A percentile compares a stretch with the other conserved stretches of the same genome.
phyloP scores from a whole-genome alignment of 2,797 vertebrate species.

The Onychomys leucogaster region DNA sequence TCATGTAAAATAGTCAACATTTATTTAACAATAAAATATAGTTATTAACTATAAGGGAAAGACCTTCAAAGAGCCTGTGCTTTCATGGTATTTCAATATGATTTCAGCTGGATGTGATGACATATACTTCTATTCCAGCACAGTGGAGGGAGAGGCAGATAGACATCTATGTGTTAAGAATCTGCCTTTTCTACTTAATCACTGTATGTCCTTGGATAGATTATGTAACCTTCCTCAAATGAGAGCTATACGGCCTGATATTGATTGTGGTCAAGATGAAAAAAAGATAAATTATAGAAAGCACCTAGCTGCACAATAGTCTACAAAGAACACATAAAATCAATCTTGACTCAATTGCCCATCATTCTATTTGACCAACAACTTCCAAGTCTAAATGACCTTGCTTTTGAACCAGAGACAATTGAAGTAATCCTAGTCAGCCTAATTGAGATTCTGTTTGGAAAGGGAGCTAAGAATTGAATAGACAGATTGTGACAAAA shows the following conservation, averaged over 20 bases:
- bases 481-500: background rate
- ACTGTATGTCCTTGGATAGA: slow-evolving; percentile 33
- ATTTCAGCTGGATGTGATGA: background rate
- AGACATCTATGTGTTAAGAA: background rate
- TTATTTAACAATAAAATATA: slow-evolving; percentile 32
- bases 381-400: background rate
- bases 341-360: slow-evolving; percentile 29
- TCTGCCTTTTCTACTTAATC: background rate
- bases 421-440: slow-evolving; percentile 3
- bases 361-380: slow-evolving; percentile 50
- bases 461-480: background rate
- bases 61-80: background rate
- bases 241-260: background rate
- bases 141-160: too few relatives aligned
- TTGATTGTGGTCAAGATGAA: slow-evolving; percentile 42
- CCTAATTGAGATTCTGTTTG: background rate
- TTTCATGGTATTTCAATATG: background rate
- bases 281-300: slow-evolving; percentile 53
- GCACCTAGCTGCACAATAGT: slow-evolving; percentile 15
- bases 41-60: slow-evolving; percentile 27
- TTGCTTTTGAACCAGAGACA: slow-evolving; percentile 20
- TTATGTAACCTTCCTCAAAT: slow-evolving; percentile 34
- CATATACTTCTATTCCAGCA: background rate
- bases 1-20: slow-evolving; percentile 10
- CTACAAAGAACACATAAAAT: slow-evolving; percentile 10